Evolutionary conservation across 2,113 vertebrate species (phyloP).

Genomic region (Syngnathoides biaculeatus): DNA sequence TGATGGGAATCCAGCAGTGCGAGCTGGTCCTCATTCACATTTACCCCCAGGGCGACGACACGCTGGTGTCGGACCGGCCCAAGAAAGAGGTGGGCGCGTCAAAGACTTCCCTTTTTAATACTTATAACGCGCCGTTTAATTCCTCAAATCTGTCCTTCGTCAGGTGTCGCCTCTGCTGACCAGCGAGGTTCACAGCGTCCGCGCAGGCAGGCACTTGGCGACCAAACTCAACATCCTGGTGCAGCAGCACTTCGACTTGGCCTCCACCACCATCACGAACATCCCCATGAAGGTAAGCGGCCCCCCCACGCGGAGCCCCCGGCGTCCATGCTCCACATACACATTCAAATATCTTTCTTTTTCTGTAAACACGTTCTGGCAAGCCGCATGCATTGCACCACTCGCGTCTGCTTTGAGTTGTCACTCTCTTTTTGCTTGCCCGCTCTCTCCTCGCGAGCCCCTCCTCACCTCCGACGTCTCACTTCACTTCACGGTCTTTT

Average conservation of each 20-base stretch:
- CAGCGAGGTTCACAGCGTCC: constrained; percentile 96
- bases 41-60: constrained; percentile 92
- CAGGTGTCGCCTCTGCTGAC: constrained; percentile 64
- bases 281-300: constrained; percentile 95
- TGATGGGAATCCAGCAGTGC: constrained; percentile 98
- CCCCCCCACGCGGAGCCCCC: neutral
- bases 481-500: constrained; percentile 35
- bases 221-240: constrained; percentile 94
- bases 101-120: neutral
- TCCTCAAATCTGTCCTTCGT: neutral
- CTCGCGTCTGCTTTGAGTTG: constrained; percentile 6
- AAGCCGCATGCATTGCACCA: constrained; percentile 12
- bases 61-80: constrained; percentile 90
- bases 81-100: constrained; percentile 84
- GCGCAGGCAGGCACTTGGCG: constrained; percentile 89
- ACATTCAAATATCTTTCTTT: neutral
- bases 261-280: constrained; percentile 98
- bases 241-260: constrained; percentile 97
- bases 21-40: constrained; percentile 96
- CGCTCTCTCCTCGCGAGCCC: constrained; percentile 12
- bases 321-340: too few species aligned
- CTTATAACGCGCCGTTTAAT: neutral
- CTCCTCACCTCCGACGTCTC: constrained; percentile 46
- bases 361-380: constrained; percentile 7
- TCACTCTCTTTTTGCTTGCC: constrained; percentile 34